Base-by-base conservation (phyloP, 2,888 invertebrate genomes). In the Morinoia aosen region DNA sequence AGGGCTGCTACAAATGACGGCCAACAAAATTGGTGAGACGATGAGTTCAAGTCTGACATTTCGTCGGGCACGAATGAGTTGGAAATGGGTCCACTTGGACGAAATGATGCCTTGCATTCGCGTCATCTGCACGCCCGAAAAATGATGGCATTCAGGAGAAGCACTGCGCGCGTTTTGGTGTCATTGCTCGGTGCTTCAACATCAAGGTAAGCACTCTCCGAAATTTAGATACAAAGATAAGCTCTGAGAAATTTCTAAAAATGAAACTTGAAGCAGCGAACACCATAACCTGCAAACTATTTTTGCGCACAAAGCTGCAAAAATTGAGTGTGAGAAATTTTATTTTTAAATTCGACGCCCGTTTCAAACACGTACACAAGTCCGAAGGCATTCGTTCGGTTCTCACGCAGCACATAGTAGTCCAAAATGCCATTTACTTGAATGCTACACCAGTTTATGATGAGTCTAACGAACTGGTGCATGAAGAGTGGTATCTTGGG, bases 11-110 rank as follows among this genome's bases (percentile, higher is more conserved):
- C 76, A 76, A 76, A 76, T 76, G 76, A 76, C 76, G 76, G 25
- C 25, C 76, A 76, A 76, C 76, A 76, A 76, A 76, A 76, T 76
- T 76, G 76, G 76, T 76, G 76, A 76, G 76, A 76, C 76, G 76
- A 76, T 76, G 76, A 76, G 76, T 76, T 76, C 76, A 76, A 76
- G 76, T 76, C 76, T 76, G 76, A 76, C 76, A 76, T 76, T 76
- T 8, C 90, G 40, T 48, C 90, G 39, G 48, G 90, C 48, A 90
- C 90, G 48, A 40, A 90, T 90, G 90, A 90, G 48, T 12, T 90
- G 40, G 90, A 40, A 90, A 90, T 90, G 90, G 48, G 48, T 39
- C 39, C 90, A 90, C 90, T 90, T 90, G 90, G 16, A 39, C 90
- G 48, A 40, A 90, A 90, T 90, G 48, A 40, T 19, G 8, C 90